A percentile compares a stretch with the other conserved stretches of the same genome.
These are phyloP conservation scores for Chiloscyllium punctatum DNA, from an alignment of 2,797 vertebrate species.

Conservation along the genomic window DNA sequence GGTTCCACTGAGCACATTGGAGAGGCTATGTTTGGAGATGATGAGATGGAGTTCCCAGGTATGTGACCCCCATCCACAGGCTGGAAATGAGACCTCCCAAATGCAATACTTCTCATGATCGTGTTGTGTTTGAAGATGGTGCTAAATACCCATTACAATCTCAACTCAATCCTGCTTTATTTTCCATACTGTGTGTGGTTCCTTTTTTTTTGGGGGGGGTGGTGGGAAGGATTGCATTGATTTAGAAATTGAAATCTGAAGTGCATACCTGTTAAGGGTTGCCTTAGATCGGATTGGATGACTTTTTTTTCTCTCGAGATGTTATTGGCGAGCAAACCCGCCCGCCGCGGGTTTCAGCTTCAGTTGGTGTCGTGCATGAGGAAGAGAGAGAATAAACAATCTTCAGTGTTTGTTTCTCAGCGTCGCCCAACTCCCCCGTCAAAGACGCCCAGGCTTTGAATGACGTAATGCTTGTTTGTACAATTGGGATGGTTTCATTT, in stretches of 20 bases:
- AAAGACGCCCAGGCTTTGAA: background rate
- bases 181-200: background rate
- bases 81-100: background rate
- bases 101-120: background rate
- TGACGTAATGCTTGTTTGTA: background rate
- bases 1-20: background rate
- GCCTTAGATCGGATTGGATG: too few species aligned
- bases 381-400: background rate
- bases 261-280: too few species aligned
- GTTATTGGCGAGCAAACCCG: background rate
- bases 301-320: too few species aligned
- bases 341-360: background rate
- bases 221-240: background rate
- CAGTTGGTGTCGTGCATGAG: background rate
- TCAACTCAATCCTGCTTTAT: background rate
- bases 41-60: conserved; percentile 23
- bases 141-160: background rate
- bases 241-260: background rate
- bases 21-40: conserved; percentile 24
- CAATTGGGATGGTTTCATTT: background rate
- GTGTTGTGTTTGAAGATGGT: background rate
- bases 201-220: too few species aligned
- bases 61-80: background rate
- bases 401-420: background rate
- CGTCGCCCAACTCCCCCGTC: background rate